phyloP scores from a whole-genome alignment of 2,888 invertebrate genomes.

The Eristalis arbustorum region DNA sequence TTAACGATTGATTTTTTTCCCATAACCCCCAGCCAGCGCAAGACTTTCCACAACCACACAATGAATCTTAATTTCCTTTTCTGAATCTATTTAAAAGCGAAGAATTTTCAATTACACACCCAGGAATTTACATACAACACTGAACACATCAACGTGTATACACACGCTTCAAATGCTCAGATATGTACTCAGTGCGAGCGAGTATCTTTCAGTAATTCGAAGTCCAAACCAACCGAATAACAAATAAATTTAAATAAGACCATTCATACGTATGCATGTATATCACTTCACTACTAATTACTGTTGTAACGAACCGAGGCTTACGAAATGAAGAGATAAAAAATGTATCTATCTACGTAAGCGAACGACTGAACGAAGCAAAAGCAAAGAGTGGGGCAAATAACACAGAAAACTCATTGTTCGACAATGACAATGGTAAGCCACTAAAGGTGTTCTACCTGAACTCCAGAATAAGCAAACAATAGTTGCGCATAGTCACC shows the following conservation, averaged over 20 bases:
- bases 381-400: neutral
- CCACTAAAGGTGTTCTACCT: conserved; percentile 63
- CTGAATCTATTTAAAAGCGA: neutral
- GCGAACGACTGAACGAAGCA: conserved; percentile 2
- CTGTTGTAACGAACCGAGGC: conserved; percentile 49
- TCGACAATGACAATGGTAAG: conserved; percentile 58
- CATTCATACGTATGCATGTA: conserved; percentile 32
- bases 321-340: conserved; percentile 64
- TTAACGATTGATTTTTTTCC: conserved; percentile 6
- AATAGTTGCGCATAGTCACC: conserved; percentile 60
- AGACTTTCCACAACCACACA: conserved; percentile 27
- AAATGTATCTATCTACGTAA: conserved; percentile 36
- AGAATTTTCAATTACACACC: conserved; percentile 18
- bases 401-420: conserved; percentile 48
- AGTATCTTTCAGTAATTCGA: conserved; percentile 30
- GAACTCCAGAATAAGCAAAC: conserved; percentile 51
- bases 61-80: conserved; percentile 25
- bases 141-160: neutral
- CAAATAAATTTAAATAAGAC: conserved; percentile 39
- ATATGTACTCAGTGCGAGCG: neutral
- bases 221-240: conserved; percentile 31
- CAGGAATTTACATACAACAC: neutral
- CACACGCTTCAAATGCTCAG: conserved; percentile 1
- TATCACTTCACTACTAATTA: conserved; percentile 63
- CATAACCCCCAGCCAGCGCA: neutral